Evolutionary conservation across 2,797 vertebrate species (phyloP), one percentile per base, ranked within the genome.

Genomic region (Gymnoscopelus microlampas): DNA sequence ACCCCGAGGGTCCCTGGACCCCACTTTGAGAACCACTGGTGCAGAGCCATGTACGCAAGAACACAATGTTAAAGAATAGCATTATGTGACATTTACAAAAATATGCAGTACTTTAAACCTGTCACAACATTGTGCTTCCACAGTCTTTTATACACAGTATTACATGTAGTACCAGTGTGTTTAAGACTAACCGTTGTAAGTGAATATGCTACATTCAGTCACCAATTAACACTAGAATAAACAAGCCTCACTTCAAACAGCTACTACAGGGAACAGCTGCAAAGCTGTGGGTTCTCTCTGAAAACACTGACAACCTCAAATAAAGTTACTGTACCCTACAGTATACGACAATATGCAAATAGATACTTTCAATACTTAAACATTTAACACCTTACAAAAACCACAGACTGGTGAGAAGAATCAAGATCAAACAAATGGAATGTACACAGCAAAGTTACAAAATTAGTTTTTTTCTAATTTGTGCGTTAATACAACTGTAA

Each of bases 171-270:
- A 63, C 53, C 39, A 71, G 19, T 7, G 53, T 53, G 53, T 15
- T 51, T 64, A 56, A 62, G 53, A 72, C 68, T 39, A 84, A 81
- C 66, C 63, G 68, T 73, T 81, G 75, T 61, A 79, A 73, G 66
- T 83, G 70, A 72, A 87, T 88, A 87, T 79, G 82, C 85, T 92
- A 91, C 90, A 89, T 91, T 93, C 90, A 88, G 14, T 76, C 68
- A 87, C 82, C 75, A 79, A 76, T 61, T 44, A 75, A 84, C 83
- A 91, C 70, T 47, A 81, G 70, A 86, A 84, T 68, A 78, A 19
- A 83, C 74, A 82, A 74, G 70, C 64, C 66, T 87, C 67, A 88
- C 74, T 84, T 82, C 44, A 80, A 71, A 78, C 77, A 68, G 69
- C 62, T 53, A 70, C 53, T 39, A 15, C 32, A 81, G 48, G 69